Evolutionary conservation across 2,113 vertebrate genomes (phyloP).

Genomic region (Hypocryptadius cinnamomeus): DNA sequence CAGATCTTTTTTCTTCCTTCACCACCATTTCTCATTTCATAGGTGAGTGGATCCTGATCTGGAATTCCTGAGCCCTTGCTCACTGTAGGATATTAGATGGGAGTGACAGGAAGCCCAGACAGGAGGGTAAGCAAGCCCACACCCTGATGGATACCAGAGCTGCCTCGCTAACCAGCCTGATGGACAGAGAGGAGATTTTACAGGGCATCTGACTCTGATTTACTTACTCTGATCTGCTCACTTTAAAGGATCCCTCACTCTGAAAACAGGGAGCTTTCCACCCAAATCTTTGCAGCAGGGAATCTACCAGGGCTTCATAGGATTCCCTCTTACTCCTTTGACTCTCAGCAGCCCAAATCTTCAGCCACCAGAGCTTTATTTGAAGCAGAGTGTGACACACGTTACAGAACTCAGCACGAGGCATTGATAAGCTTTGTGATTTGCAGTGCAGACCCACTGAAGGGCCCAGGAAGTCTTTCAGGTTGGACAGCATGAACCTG

Average conservation of each 20-base stretch:
- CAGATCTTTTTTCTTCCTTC: conserved; percentile 68
- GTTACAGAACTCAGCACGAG: not conserved
- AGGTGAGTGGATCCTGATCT: conserved; percentile 65
- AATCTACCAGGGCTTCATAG: not conserved
- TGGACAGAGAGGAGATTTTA: not conserved
- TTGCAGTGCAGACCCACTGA: not conserved
- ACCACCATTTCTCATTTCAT: conserved; percentile 74
- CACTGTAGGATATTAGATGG: not conserved
- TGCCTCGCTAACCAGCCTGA: not conserved
- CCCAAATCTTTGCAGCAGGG: not conserved
- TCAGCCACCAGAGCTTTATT: not conserved
- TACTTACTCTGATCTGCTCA: not conserved
- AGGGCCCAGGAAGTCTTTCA: not conserved
- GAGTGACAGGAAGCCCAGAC: not conserved
- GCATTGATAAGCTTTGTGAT: not conserved
- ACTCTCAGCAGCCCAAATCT: not conserved
- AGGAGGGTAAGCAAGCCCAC: not conserved
- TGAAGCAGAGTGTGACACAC: not conserved
- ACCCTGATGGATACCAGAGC: not conserved
- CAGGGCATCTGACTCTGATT: not conserved
- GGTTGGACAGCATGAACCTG: not conserved
- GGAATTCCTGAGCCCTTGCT: not conserved
- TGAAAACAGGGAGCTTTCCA: not conserved
- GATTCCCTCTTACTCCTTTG: not conserved
- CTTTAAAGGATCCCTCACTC: not conserved